These are phyloP conservation scores for Eremophila alpestris DNA, from an alignment of 2,797 vertebrate species.

Conservation along the genomic window DNA sequence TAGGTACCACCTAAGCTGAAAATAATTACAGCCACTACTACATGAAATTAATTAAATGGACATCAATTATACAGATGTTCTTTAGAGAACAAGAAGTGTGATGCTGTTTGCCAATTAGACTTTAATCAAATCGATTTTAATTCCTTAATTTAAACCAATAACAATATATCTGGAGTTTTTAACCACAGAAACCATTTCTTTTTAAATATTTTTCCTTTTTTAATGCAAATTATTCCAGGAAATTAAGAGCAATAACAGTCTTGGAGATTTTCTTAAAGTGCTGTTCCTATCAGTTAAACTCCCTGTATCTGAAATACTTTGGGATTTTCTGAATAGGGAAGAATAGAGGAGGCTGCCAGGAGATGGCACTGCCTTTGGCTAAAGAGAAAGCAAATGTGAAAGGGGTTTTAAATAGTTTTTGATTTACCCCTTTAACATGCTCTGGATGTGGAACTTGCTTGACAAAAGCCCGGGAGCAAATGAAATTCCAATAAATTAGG, in stretches of 20 bases:
- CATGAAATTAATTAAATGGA: constrained; percentile 39
- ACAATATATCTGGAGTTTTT: constrained; percentile 55
- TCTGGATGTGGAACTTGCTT: neutral
- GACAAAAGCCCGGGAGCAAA: neutral
- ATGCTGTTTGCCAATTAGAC: constrained; percentile 27
- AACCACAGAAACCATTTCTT: constrained; percentile 40
- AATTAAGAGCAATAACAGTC: neutral
- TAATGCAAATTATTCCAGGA: neutral
- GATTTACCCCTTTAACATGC: neutral
- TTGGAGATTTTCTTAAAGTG: neutral
- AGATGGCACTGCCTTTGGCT: neutral
- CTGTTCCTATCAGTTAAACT: neutral
- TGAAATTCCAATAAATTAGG: neutral
- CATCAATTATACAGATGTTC: constrained; percentile 35
- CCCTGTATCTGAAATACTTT: neutral
- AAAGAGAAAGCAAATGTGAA: neutral
- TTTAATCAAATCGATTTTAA: constrained; percentile 53
- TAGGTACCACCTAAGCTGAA: constrained; percentile 58
- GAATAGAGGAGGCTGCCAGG: neutral
- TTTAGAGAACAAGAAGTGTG: neutral
- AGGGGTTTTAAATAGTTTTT: neutral
- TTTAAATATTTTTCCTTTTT: neutral
- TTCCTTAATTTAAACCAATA: constrained; percentile 51
- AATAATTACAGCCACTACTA: constrained; percentile 51
- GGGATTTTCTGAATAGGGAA: neutral